Conservation (phyloP, 2,797 vertebrate genomes). For the Peromyscus eremicus region DNA sequence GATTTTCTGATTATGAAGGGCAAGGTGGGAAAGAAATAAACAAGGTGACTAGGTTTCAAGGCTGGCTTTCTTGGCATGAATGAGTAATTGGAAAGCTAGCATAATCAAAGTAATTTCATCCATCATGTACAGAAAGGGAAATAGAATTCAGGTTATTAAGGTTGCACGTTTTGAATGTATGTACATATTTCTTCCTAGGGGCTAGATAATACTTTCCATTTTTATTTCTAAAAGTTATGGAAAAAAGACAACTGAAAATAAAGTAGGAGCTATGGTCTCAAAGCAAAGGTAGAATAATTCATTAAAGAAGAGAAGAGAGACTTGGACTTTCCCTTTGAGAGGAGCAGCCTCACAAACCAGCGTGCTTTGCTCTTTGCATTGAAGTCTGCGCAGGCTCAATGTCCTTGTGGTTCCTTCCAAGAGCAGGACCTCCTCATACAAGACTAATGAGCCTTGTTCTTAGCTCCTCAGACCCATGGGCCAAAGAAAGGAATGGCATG, state of each 20-base stretch:
- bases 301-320: constrained; percentile 65
- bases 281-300: constrained; percentile 75
- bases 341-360: constrained; percentile 27
- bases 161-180: constrained; percentile 88
- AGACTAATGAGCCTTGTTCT: background rate
- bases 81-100: constrained; percentile 90
- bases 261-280: constrained; percentile 76
- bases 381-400: background rate
- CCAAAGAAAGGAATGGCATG: background rate
- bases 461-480: background rate
- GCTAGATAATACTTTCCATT: constrained; percentile 78
- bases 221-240: constrained; percentile 78
- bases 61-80: constrained; percentile 91
- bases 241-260: constrained; percentile 83
- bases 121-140: constrained; percentile 90
- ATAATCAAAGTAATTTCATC: constrained; percentile 91
- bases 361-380: background rate
- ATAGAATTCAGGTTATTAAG: constrained; percentile 89
- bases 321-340: constrained; percentile 67
- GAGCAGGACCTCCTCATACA: too few relatives aligned
- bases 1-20: constrained; percentile 88
- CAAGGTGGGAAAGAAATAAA: constrained; percentile 90
- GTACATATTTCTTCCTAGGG: constrained; percentile 84
- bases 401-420: background rate
- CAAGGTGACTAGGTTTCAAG: constrained; percentile 90